These are phyloP conservation scores for Ornithoptera priamus DNA, from an alignment of 2,888 invertebrate genomes.

Conservation along the genomic window DNA sequence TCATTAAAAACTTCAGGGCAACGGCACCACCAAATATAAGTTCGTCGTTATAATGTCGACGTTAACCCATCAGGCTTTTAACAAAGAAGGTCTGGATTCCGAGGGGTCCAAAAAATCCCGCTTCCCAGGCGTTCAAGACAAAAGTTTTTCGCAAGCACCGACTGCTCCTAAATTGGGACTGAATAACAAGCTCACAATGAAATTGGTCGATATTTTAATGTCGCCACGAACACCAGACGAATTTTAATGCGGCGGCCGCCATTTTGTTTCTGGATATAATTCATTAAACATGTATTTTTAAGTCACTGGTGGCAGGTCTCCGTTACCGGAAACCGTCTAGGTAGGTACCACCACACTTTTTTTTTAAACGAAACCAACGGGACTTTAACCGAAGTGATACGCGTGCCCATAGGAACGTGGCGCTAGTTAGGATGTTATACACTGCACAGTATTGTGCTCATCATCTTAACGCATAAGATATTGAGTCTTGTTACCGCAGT, in stretches of 20 bases:
- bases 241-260: constrained; percentile 40
- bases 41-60: background rate
- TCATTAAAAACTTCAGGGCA: too few species aligned
- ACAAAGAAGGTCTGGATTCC: background rate
- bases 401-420: too few species aligned
- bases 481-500: too few species aligned
- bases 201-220: constrained; percentile 36
- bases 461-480: too few species aligned
- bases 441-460: too few species aligned
- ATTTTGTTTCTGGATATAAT: constrained; percentile 13
- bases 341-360: too few species aligned
- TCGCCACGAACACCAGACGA: constrained; percentile 38
- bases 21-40: too few species aligned
- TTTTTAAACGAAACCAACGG: too few species aligned
- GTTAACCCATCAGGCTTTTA: background rate
- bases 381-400: too few species aligned
- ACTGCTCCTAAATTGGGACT: constrained; percentile 31
- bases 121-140: constrained; percentile 6
- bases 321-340: too few species aligned
- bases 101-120: background rate
- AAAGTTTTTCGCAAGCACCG: constrained; percentile 9
- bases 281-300: background rate
- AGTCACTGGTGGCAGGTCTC: too few species aligned
- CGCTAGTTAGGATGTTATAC: too few species aligned
- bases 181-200: constrained; percentile 28